Evolutionary conservation across 1,140 invertebrate species (phyloP).

Genomic region (Drosophila parabipectinata): DNA sequence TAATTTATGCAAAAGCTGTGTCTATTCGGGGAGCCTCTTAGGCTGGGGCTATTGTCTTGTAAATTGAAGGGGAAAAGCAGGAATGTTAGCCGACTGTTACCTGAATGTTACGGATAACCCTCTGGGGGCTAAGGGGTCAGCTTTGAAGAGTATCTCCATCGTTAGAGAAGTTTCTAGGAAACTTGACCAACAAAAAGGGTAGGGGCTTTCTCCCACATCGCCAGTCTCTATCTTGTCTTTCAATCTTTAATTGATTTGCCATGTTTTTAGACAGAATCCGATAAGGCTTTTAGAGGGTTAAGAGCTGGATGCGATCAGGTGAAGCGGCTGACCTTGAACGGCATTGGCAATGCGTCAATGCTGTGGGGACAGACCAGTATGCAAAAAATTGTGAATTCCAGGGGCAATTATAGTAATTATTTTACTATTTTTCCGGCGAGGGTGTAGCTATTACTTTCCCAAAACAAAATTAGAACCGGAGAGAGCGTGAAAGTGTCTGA

Average conservation of each 20-base stretch:
- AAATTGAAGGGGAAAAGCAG: constrained; percentile 21
- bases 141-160: too few species aligned
- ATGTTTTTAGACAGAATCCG: not conserved
- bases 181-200: too few species aligned
- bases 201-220: not conserved
- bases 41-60: constrained; percentile 32
- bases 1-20: constrained; percentile 48
- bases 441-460: not conserved
- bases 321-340: constrained; percentile 57
- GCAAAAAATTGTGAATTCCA: constrained; percentile 42
- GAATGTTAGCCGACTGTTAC: constrained; percentile 47
- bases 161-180: not conserved
- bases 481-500: constrained; percentile 5
- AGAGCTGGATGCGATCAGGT: constrained; percentile 18
- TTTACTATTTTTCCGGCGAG: constrained; percentile 17
- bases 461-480: constrained; percentile 8
- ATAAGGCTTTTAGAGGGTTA: constrained; percentile 16
- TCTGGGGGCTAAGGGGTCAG: not conserved
- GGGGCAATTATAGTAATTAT: constrained; percentile 43
- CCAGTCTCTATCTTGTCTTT: not conserved
- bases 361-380: constrained; percentile 39
- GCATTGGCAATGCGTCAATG: constrained; percentile 59
- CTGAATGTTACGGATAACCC: constrained; percentile 44
- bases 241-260: not conserved
- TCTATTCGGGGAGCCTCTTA: constrained; percentile 17